Base-by-base conservation (phyloP, 2,888 invertebrate genomes). In the Chalcosyrphus nemorum region DNA sequence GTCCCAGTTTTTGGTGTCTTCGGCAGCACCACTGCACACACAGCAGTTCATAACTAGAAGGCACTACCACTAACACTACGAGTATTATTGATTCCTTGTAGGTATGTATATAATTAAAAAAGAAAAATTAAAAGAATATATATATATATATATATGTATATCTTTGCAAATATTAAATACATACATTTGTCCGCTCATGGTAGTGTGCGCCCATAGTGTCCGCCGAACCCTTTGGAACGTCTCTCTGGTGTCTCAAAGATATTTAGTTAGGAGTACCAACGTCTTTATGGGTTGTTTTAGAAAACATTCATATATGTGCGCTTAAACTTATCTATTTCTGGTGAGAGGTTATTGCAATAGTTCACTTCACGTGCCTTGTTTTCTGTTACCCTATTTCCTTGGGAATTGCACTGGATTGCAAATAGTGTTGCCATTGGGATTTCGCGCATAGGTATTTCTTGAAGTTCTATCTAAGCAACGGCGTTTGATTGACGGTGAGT, bases 191-290 rank as follows among this genome's bases (percentile, higher is more conserved):
- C 32, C 32, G 50, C 27, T 15, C 54, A 3, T 54, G 29, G 13
- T 43, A 47, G 63, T 45, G 74, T 65, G 65, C 54, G 56, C 74
- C 54, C 74, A 32, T 32, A 74, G 45, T 56, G 17, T 74, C 63
- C 65, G 56, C n/a, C n/a, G n/a, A n/a, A 74, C 65, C 63, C 74
- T 54, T 68, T 56, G 17, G 21, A 32, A 63, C 32, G 43, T 54
- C 63, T 54, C 19, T 41, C 43, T 45, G 52, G 32, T 61, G 52
- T 35, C 35, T 9, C 27, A 61, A 27, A 32, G 56, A 21, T 56
- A 68, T 54, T 66, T 66, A 66, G 27, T 3, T n/a, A 21, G 13
- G 52, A 66, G 27, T 6, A 21, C 17, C 52, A 43, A 32, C 29
- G 29, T 71, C 41, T 59, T 50, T 61, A 43, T 54, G 61, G 32